phyloP scores from a whole-genome alignment of 92 coral and sea anemone species.

The Meandrina meandrites region DNA sequence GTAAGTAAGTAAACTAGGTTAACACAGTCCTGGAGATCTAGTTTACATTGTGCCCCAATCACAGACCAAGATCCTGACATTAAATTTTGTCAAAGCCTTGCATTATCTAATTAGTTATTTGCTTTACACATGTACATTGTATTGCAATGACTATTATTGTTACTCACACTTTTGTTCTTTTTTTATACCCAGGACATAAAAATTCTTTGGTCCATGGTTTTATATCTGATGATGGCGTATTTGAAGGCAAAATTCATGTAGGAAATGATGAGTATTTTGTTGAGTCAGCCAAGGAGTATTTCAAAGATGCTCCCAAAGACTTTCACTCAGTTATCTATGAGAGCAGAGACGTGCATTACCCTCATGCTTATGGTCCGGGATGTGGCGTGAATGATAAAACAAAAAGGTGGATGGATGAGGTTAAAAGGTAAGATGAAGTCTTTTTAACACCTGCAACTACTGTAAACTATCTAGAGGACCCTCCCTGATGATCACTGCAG shows the following conservation, averaged over 20 bases:
- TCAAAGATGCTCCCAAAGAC: slow-evolving; percentile 62
- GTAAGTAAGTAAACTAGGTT: no score
- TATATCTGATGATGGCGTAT: slow-evolving; percentile 75
- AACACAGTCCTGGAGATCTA: no score
- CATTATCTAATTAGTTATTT: no score
- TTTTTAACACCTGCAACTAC: background rate
- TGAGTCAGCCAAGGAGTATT: slow-evolving; percentile 82
- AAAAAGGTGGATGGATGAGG: slow-evolving; percentile 87
- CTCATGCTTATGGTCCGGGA: slow-evolving; percentile 78
- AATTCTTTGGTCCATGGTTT: slow-evolving; percentile 88
- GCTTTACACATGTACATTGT: no score
- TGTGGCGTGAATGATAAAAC: slow-evolving; percentile 76
- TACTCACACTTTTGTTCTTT: background rate
- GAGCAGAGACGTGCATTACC: slow-evolving; percentile 78
- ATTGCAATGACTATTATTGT: no score
- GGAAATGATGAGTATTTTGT: slow-evolving; percentile 84
- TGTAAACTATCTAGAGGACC: no score
- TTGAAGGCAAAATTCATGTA: slow-evolving; percentile 90
- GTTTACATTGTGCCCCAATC: no score
- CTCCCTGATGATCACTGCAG: background rate
- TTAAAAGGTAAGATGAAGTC: slow-evolving; percentile 31
- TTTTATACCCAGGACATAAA: slow-evolving; percentile 54
- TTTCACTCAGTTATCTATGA: slow-evolving; percentile 92
- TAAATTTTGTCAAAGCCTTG: no score
- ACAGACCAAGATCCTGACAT: no score